Conservation (phyloP, 2,888 invertebrate species). For the Saturnia japonica region DNA sequence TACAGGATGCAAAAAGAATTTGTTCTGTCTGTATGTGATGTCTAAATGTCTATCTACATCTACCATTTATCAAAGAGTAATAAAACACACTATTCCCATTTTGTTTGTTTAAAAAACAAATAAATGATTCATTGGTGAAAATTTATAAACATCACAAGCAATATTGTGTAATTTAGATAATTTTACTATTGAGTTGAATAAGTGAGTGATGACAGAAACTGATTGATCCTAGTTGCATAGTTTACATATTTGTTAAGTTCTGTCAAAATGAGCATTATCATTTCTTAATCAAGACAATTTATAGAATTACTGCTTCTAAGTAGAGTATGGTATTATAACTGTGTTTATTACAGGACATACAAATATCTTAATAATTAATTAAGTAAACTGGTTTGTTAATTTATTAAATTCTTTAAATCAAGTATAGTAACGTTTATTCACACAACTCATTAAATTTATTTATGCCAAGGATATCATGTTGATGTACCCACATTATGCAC, state of each 20-base stretch:
- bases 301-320: not conserved
- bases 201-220: no score
- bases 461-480: conserved; percentile 39
- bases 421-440: not conserved
- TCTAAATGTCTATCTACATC: not conserved
- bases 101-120: no score
- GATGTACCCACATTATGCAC: conserved; percentile 29
- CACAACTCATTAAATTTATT: conserved; percentile 23
- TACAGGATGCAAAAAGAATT: not conserved
- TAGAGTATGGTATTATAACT: not conserved
- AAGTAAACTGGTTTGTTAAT: not conserved
- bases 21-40: not conserved
- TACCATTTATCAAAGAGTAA: not conserved
- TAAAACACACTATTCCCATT: no score
- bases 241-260: no score
- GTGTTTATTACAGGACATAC: not conserved
- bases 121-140: no score
- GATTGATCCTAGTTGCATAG: no score
- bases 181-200: no score
- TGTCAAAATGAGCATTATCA: no score
- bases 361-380: not conserved
- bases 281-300: not conserved
- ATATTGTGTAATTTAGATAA: no score
- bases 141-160: no score
- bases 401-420: not conserved